Evolutionary conservation across 2,888 invertebrate species (phyloP).

Genomic region (Plagiodera versicolora): DNA sequence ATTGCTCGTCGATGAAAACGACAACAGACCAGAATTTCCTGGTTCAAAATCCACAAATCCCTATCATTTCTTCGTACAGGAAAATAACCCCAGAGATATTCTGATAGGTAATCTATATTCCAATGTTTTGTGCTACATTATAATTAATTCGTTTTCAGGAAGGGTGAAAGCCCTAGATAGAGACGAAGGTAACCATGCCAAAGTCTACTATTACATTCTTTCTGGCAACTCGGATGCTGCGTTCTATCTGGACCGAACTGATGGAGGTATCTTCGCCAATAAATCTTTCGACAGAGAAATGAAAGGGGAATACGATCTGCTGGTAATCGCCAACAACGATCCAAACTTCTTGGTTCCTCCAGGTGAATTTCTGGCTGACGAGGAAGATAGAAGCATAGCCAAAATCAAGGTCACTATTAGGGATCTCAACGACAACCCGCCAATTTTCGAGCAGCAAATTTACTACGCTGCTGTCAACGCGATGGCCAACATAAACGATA

Average conservation of each 20-base stretch:
- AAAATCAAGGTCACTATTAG: slow-evolving; percentile 71
- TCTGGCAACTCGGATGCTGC: slow-evolving; percentile 75
- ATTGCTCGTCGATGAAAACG: slow-evolving; percentile 76
- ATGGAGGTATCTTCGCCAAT: slow-evolving; percentile 79
- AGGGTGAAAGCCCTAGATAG: slow-evolving; percentile 73
- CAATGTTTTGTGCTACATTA: too few relatives aligned
- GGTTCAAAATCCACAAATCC: slow-evolving; percentile 60
- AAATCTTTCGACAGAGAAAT: slow-evolving; percentile 81
- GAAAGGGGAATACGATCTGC: slow-evolving; percentile 72
- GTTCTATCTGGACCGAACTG: slow-evolving; percentile 78
- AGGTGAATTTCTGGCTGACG: slow-evolving; percentile 56
- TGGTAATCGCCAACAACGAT: slow-evolving; percentile 82
- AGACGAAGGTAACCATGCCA: slow-evolving; percentile 79
- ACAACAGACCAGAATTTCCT: slow-evolving; percentile 78
- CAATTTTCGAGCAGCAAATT: slow-evolving; percentile 55
- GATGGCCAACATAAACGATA: slow-evolving; percentile 75
- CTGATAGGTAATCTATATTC: slow-evolving; percentile 67
- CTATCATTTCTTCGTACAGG: slow-evolving; percentile 70
- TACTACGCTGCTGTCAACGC: slow-evolving; percentile 69
- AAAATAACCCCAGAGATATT: slow-evolving; percentile 67
- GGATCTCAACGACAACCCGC: slow-evolving; percentile 86
- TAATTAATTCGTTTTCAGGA: slow-evolving; percentile 52
- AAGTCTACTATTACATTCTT: slow-evolving; percentile 81
- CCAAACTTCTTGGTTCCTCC: slow-evolving; percentile 68
- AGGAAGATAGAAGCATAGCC: slow-evolving; percentile 68